These are phyloP conservation scores for Cyanoliseus patagonus DNA, from an alignment of 2,113 vertebrate species.

Conservation along the genomic window DNA sequence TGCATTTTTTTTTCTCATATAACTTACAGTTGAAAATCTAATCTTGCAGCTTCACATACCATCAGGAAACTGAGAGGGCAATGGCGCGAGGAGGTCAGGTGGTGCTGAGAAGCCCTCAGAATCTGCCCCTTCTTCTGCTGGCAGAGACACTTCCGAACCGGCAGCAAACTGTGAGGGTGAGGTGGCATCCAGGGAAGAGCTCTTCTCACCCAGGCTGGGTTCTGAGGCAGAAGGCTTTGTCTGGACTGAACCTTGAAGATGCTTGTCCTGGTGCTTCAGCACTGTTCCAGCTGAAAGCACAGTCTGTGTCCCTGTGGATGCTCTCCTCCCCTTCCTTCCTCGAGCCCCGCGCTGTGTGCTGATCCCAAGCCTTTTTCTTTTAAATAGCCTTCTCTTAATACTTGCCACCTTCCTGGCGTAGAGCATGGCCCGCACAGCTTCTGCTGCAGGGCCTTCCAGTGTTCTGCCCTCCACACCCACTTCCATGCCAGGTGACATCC, in stretches of 20 bases:
- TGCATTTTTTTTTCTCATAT: background rate
- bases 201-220: background rate
- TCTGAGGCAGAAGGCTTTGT: background rate
- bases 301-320: constrained; percentile 62
- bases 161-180: background rate
- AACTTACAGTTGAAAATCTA: background rate
- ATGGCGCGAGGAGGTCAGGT: background rate
- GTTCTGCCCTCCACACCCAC: background rate
- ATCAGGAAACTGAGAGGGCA: constrained; percentile 35
- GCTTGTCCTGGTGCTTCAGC: constrained; percentile 37
- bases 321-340: constrained; percentile 50
- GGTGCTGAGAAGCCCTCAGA: background rate
- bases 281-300: constrained; percentile 56
- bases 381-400: constrained; percentile 72
- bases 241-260: background rate
- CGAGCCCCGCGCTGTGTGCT: background rate
- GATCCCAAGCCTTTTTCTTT: constrained; percentile 19
- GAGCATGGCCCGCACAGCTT: constrained; percentile 69
- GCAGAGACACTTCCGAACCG: background rate
- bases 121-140: background rate
- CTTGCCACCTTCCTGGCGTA: constrained; percentile 66
- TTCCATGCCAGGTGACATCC: background rate
- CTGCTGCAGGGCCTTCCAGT: background rate
- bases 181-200: background rate
- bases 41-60: constrained; percentile 46